Percentiles rank a stretch among this genome's conserved stretches.
Conservation (phyloP, 2,797 vertebrate genomes). For the Artibeus jamaicensis region DNA sequence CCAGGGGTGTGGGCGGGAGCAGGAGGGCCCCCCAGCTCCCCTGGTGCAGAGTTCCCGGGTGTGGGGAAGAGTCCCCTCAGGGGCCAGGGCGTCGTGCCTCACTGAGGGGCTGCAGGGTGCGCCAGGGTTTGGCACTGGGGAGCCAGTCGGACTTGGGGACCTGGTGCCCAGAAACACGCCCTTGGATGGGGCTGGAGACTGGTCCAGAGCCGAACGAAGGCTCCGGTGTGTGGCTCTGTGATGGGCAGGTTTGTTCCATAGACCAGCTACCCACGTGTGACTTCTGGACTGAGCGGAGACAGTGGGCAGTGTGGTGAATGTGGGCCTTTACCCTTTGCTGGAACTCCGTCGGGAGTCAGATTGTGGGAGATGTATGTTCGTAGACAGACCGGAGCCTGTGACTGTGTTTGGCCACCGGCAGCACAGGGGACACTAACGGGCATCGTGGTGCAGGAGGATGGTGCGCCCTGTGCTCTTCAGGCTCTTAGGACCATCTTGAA, state of each 20-base stretch:
- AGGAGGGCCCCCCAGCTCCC: neutral
- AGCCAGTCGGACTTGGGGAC: neutral
- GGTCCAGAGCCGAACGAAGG: neutral
- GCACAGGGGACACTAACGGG: neutral
- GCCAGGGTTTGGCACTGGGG: fast-evolving
- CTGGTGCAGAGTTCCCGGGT: fast-evolving
- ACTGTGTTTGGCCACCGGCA: fast-evolving
- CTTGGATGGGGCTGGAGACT: neutral
- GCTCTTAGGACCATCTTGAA: neutral
- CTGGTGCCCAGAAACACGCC: no score
- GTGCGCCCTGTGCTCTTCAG: no score
- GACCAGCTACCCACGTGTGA: no score
- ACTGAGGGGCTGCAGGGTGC: fast-evolving
- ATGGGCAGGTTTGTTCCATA: neutral
- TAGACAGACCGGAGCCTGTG: no score
- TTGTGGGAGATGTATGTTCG: neutral
- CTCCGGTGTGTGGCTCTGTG: neutral
- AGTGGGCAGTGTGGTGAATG: no score
- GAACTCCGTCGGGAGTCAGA: neutral
- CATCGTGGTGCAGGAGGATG: neutral
- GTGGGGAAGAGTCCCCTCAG: neutral
- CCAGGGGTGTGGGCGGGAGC: neutral
- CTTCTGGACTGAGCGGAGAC: neutral
- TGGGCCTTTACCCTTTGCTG: neutral
- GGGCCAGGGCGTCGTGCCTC: fast-evolving